Base-by-base conservation (phyloP, 2,797 vertebrate genomes). In the Erethizon dorsatum region DNA sequence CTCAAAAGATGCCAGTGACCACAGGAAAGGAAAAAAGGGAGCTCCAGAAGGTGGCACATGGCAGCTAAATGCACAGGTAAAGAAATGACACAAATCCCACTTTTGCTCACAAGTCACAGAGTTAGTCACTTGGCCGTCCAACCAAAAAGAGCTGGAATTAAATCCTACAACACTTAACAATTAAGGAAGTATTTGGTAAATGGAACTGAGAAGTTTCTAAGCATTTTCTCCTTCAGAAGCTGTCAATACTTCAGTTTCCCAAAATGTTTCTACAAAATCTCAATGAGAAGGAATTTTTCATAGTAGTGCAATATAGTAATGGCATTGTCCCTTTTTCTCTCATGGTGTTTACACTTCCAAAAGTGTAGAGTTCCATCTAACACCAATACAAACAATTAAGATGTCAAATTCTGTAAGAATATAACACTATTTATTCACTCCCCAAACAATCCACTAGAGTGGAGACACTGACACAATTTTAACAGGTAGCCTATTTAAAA, bases 251-350 rank as follows among this genome's bases (percentile, higher is more conserved):
- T 77, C 33, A 61, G 26, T 80, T 91, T 57, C 14, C 77, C 78
- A 95, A 89, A 93, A 75, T 61, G 41, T 59, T 82, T 90, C 14
- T 45, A 6, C 50, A n/a, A 56, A 47, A 77, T 82, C 63, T 45
- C 26, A 47, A 45, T 10, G 20, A 79, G 31, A 88, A 31, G 31
- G 10, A 69, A 65, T 20, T 33, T n/a, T 83, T 69, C 20, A 0
- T 12, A 37, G 4, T 9, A 56, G 67, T 50, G 47, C 14, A 63
- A 28, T 14, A 80, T 1, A 52, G 28, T 20, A 8, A 80, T 17
- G 33, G 28, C 0, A 57, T 33, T 69, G 4, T 8, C 31, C 24
- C 22, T 56, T 56, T 57, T 33, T 77, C 57, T 95, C 80, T 87
- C 31, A 83, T 2, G 6, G 6, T 63, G 52, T 61, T 56, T 59